These are phyloP conservation scores for Montifringilla adamsi DNA, from an alignment of 2,113 vertebrate species.

Conservation along the genomic window DNA sequence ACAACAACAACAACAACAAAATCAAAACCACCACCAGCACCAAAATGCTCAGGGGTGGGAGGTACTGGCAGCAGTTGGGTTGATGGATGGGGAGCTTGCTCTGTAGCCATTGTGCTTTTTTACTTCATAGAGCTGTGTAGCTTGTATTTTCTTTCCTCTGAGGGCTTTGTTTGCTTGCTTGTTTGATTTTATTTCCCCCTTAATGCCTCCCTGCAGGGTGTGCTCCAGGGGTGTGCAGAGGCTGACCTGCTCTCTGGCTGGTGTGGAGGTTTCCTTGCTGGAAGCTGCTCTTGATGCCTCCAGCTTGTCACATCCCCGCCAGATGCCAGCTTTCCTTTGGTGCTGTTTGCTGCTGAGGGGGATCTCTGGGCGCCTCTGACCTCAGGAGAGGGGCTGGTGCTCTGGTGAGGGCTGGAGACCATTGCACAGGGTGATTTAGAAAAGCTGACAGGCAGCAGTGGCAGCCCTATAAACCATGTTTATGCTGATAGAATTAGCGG, in stretches of 20 bases:
- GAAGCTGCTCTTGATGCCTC: neutral
- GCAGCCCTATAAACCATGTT: conserved; percentile 52
- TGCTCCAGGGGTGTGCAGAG: neutral
- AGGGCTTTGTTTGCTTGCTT: neutral
- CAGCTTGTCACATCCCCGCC: neutral
- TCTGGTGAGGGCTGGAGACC: neutral
- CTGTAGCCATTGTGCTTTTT: fast-evolving
- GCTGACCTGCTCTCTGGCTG: neutral
- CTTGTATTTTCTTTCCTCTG: neutral
- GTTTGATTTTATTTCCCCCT: neutral
- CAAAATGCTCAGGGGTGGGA: neutral
- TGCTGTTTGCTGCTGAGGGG: neutral
- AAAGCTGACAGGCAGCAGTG: neutral
- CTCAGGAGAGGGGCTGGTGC: neutral
- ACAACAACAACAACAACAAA: neutral
- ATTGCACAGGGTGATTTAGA: conserved; percentile 47
- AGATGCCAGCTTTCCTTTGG: neutral
- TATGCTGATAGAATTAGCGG: conserved; percentile 53
- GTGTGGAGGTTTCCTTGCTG: neutral
- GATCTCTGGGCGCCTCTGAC: neutral
- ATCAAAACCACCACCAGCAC: neutral
- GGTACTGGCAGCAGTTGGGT: neutral
- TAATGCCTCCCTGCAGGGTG: neutral
- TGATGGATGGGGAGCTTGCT: neutral
- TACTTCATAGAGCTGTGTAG: fast-evolving